Base-by-base conservation (phyloP, 2,113 vertebrate species). In the Leuciscus idus region DNA sequence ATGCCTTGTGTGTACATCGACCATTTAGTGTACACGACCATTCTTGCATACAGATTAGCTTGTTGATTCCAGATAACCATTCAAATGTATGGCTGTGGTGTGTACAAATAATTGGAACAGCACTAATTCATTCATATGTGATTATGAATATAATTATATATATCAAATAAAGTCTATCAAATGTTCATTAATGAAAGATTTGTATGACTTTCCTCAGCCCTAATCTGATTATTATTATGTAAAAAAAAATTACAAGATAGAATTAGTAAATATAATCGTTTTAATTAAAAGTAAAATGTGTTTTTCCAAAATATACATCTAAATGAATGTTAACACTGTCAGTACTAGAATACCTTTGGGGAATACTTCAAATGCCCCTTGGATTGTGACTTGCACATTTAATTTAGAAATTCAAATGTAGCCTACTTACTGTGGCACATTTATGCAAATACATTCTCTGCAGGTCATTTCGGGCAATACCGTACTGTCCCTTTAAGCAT, bases 401-500 rank as follows among this genome's bases (percentile, higher is more conserved):
- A 59, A 52, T 52, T 52, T 26, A n/a, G 21, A 77, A 72, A 88
- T 86, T 84, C 19, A 70, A 84, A 59, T 62, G 30, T 59, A 86
- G 57, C 72, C 72, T 64, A 82, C 81, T 83, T 55, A 70, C 81
- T 89, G 70, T 86, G 88, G 73, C 75, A 87, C 30, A 81, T 81
- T 89, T 88, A 84, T 87, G 81, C 85, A 64, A 81, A 85, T 85
- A 36, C 11, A 52, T 88, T 74, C 46, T 75, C 48, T 72, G 59
- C 59, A 64, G 89, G 80, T 89, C 83, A 87, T 70, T 52, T n/a
- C 46, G 82, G 85, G 86, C 74, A 50, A 86, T 64, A 33, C 90
- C 28, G 19, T 89, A 11, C 92, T 95, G 94, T 93, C 72, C 93
- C 95, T 95, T 95, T 94, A 94, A 93, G 92, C 92, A 94, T 93